These are phyloP conservation scores for Oreochromis spilurus DNA, from an alignment of 2,113 vertebrate species.

Conservation along the genomic window DNA sequence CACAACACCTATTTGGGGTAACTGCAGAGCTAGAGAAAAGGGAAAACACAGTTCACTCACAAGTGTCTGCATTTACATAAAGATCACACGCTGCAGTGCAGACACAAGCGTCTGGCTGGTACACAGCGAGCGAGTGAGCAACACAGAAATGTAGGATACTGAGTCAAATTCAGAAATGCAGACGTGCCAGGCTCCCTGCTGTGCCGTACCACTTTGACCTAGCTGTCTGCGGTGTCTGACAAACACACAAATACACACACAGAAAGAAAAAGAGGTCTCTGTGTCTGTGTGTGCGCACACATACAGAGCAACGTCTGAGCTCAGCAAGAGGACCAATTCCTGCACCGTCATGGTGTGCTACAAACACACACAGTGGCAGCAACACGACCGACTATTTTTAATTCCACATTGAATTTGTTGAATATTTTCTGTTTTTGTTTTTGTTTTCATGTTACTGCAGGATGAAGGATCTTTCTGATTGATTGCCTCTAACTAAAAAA, in stretches of 20 bases:
- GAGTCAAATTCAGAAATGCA: slow-evolving; percentile 29
- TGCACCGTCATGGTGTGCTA: neutral
- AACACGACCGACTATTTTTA: neutral
- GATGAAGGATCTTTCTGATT: neutral
- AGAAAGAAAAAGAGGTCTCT: neutral
- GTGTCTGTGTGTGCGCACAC: neutral
- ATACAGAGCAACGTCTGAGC: neutral
- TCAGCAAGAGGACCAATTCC: neutral
- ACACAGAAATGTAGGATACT: neutral
- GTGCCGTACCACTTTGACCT: slow-evolving; percentile 22
- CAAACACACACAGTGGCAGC: neutral
- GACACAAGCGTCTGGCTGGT: neutral
- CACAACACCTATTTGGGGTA: neutral
- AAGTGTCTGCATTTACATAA: neutral
- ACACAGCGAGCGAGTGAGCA: neutral
- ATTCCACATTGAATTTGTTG: neutral
- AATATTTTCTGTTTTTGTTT: neutral
- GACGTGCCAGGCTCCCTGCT: slow-evolving; percentile 10
- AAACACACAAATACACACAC: neutral
- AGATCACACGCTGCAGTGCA: neutral
- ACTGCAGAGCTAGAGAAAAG: neutral
- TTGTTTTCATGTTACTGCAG: neutral
- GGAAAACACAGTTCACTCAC: neutral
- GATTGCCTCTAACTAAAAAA: neutral
- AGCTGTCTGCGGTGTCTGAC: neutral